These are phyloP conservation scores for Limnothrissa miodon DNA, from an alignment of 2,113 vertebrate genomes.

Conservation along the genomic window DNA sequence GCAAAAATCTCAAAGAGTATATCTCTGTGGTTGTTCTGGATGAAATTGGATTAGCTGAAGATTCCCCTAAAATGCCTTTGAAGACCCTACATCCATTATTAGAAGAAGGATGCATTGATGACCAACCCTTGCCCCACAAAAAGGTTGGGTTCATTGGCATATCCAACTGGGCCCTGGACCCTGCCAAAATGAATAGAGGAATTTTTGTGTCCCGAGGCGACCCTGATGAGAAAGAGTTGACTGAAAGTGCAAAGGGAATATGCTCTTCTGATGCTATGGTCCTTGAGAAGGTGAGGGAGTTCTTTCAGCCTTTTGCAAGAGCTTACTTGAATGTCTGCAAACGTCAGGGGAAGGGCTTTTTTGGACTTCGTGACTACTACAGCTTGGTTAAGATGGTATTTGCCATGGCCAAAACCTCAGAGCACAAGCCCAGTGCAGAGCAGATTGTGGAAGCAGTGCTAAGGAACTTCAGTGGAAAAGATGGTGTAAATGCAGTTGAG, in stretches of 20 bases:
- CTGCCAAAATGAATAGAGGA: slow-evolving; percentile 97
- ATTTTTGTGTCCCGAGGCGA: slow-evolving; percentile 93
- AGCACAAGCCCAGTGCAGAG: slow-evolving; percentile 60
- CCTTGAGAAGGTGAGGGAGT: slow-evolving; percentile 73
- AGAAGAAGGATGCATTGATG: slow-evolving; percentile 95
- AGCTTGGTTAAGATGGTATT: slow-evolving; percentile 97
- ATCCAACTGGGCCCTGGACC: slow-evolving; percentile 97
- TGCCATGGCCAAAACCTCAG: slow-evolving; percentile 69
- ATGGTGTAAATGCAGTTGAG: slow-evolving; percentile 73
- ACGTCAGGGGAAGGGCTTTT: slow-evolving; percentile 84
- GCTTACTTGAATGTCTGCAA: slow-evolving; percentile 79
- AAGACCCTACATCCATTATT: slow-evolving; percentile 93
- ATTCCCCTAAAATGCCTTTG: slow-evolving; percentile 94
- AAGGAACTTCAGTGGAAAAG: slow-evolving; percentile 91
- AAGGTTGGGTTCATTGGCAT: slow-evolving; percentile 96
- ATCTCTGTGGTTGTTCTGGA: slow-evolving; percentile 94
- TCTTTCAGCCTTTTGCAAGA: slow-evolving; percentile 80
- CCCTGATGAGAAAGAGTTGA: slow-evolving; percentile 79
- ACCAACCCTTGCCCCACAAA: slow-evolving; percentile 84
- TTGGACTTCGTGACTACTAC: slow-evolving; percentile 94
- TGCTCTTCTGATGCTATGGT: slow-evolving; percentile 80
- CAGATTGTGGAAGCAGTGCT: slow-evolving; percentile 79
- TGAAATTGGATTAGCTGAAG: slow-evolving; percentile 95
- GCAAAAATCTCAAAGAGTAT: slow-evolving; percentile 87
- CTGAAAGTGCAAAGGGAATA: slow-evolving; percentile 86